These are phyloP conservation scores for Cryptops parisi DNA, from an alignment of 2,888 invertebrate species.

Conservation along the genomic window DNA sequence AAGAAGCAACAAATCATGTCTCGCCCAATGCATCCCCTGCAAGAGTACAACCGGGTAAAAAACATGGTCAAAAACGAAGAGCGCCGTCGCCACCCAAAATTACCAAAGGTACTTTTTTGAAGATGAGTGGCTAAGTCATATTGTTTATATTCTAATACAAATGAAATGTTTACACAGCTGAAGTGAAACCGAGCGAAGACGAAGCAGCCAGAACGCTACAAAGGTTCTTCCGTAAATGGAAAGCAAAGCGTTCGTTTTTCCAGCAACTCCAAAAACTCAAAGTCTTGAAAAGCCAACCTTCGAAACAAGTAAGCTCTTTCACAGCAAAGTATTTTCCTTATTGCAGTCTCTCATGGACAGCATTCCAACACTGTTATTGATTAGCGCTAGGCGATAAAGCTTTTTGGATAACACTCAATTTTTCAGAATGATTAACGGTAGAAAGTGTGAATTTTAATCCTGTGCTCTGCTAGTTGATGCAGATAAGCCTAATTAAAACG, in stretches of 20 bases:
- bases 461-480: no score
- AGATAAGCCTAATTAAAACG: no score
- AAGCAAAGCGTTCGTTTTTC: constrained; percentile 1
- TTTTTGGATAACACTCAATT: no score
- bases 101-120: neutral
- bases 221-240: constrained; percentile 61
- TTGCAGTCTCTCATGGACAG: no score
- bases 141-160: neutral
- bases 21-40: neutral
- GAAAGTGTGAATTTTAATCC: no score
- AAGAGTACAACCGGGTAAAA: neutral
- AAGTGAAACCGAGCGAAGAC: constrained; percentile 40
- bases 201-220: constrained; percentile 58
- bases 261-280: constrained; percentile 47
- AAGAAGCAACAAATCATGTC: constrained; percentile 2
- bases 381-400: no score
- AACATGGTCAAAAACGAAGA: neutral
- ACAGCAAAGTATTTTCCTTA: no score
- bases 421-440: no score
- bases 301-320: no score
- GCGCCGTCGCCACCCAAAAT: constrained; percentile 1
- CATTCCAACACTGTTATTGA: no score
- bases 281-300: constrained; percentile 60
- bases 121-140: neutral
- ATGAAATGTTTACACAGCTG: neutral